Base-by-base conservation (phyloP, 2,797 vertebrate genomes). In the Sebastes steindachneri region DNA sequence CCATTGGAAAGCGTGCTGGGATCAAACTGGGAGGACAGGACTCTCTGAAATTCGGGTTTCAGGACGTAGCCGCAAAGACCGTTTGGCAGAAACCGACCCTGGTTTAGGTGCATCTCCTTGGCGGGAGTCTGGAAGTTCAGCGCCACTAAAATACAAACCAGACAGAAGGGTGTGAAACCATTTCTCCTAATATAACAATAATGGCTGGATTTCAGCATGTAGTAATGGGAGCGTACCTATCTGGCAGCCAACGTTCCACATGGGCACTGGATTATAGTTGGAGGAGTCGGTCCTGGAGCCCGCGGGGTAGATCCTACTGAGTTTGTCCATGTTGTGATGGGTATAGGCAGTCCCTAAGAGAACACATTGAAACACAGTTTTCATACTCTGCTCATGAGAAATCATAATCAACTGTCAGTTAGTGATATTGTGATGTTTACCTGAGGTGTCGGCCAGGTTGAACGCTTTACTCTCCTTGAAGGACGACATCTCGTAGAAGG, bases 211-310 rank as follows among this genome's bases (percentile, higher is more conserved):
- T 33, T 59, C 3, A 64, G n/a, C 2, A 25, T 8, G 7, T 5
- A 15, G 1, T 4, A 4, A 9, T 3, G 28, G 0, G 28, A 53
- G 3, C 7, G 9, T 53, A 92, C 90, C 92, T 51, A 95, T 93
- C 77, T 99, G 99, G 89, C 97, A 99, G 88, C 99, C 99, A 0
- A 94, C 95, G 0, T 98, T 99, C 99, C 99, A 99, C 96, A 99
- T 87, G 25, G 97, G 96, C n/a, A 98, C 89, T 0, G 99, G 98
- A 85, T 90, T 97, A 82, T 98, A 99, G 95, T 99, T 99, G 75
- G 99, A 99, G 2, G 99, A 99, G 87, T 99, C 97, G 0, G 98
- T 99, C 80, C 99, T 96, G 93, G 96, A 95, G 64, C 98, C 98
- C 0, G 96, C 97, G 0, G 99, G 99, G 89, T 99, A 99, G 92